Conservation (phyloP, 2,113 vertebrate genomes). For the Orthonyx spaldingii region DNA sequence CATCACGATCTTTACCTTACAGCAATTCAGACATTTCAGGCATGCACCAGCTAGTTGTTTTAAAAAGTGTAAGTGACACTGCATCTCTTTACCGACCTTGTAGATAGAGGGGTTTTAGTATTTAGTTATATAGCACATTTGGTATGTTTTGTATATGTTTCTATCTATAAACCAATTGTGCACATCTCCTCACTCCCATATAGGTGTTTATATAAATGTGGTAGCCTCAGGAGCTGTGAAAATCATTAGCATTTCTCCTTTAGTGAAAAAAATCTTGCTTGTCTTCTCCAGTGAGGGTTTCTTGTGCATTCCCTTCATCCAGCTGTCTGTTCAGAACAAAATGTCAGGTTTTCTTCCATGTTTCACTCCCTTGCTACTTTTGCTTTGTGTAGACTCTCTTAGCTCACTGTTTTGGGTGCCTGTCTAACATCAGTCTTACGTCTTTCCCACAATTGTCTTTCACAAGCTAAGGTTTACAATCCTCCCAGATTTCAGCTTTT, state of each 20-base stretch:
- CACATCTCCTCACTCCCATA: not conserved
- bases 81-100: not conserved
- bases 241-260: not conserved
- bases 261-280: not conserved
- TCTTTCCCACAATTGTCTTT: not conserved
- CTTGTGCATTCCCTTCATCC: not conserved
- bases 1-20: not conserved
- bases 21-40: not conserved
- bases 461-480: not conserved
- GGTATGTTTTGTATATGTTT: not conserved
- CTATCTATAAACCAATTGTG: not conserved
- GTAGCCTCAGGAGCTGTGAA: not conserved
- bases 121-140: not conserved
- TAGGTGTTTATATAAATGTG: not conserved
- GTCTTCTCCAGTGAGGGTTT: not conserved
- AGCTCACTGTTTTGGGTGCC: not conserved
- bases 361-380: not conserved
- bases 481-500: not conserved
- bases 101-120: accelerated
- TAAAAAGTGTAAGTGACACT: not conserved
- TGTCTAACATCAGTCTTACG: not conserved
- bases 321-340: not conserved
- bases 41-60: not conserved
- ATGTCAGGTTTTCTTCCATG: not conserved
- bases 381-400: not conserved